A percentile compares a stretch with the other conserved stretches of the same genome.
phyloP scores from a whole-genome alignment of 2,797 vertebrate genomes.

The Anguilla obscura region DNA sequence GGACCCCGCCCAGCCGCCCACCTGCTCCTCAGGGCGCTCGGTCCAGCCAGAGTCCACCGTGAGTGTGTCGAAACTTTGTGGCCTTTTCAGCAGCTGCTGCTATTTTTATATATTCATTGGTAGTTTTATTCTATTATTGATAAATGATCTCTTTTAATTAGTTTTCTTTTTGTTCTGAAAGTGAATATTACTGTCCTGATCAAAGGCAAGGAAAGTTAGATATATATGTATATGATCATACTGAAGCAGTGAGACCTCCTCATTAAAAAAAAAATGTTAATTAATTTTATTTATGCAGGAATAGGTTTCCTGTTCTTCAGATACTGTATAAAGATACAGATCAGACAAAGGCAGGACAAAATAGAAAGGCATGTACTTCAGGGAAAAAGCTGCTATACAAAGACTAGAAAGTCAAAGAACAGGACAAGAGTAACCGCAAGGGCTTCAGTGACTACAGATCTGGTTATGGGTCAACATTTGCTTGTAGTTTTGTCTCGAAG shows the following conservation, averaged over 20 bases:
- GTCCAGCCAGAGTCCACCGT: conserved; percentile 71
- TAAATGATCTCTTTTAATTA: background rate
- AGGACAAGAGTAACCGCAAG: background rate
- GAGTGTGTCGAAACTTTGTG: conserved; percentile 45
- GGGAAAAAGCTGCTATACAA: background rate
- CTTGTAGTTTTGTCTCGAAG: background rate
- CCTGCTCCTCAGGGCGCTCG: conserved; percentile 63
- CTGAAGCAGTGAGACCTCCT: no score
- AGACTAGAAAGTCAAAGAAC: background rate
- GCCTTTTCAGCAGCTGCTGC: background rate
- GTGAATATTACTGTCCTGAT: no score
- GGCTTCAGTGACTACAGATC: no score
- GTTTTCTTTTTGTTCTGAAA: background rate
- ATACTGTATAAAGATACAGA: background rate
- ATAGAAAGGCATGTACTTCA: no score
- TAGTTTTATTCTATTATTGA: background rate
- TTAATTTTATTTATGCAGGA: no score
- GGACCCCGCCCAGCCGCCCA: conserved; percentile 68
- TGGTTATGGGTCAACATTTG: background rate
- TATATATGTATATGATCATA: no score
- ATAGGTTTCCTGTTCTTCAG: background rate
- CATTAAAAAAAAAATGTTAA: no score
- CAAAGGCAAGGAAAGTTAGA: no score
- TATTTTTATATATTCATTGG: background rate
- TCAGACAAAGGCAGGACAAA: background rate